phyloP scores from a whole-genome alignment of 2,888 invertebrate genomes.

The Cantharis lateralis region DNA sequence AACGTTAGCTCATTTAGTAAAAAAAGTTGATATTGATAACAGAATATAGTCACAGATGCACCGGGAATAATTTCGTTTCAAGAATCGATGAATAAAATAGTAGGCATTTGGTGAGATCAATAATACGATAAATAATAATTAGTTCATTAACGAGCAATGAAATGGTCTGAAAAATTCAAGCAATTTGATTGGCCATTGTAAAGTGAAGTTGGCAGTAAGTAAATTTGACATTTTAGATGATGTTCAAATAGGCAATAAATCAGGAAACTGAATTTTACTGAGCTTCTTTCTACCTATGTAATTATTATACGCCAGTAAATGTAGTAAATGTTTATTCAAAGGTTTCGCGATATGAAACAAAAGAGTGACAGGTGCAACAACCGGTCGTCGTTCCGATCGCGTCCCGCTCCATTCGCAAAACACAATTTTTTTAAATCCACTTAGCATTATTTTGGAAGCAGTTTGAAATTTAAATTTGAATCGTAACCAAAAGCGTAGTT shows the following conservation, averaged over 20 bases:
- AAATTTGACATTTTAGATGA: not conserved
- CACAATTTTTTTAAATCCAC: not conserved
- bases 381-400: conserved; percentile 49
- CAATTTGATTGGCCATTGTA: not conserved
- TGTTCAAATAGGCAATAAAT: conserved; percentile 38
- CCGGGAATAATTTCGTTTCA: not conserved
- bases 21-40: not conserved
- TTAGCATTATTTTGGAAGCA: conserved; percentile 8
- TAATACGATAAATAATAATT: not conserved
- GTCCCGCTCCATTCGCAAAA: conserved; percentile 18
- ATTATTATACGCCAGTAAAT: conserved; percentile 54
- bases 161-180: no score
- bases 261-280: conserved; percentile 42
- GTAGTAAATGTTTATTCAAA: conserved; percentile 49
- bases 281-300: conserved; percentile 52
- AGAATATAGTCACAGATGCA: not conserved
- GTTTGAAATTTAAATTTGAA: conserved; percentile 5
- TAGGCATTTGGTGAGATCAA: not conserved
- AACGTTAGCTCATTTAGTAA: not conserved
- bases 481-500: conserved; percentile 9
- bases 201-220: not conserved
- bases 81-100: not conserved
- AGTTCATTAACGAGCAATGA: not conserved
- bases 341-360: conserved; percentile 53
- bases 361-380: conserved; percentile 56